These are phyloP conservation scores for Tetrax tetrax DNA, from an alignment of 2,113 vertebrate genomes.

Conservation along the genomic window DNA sequence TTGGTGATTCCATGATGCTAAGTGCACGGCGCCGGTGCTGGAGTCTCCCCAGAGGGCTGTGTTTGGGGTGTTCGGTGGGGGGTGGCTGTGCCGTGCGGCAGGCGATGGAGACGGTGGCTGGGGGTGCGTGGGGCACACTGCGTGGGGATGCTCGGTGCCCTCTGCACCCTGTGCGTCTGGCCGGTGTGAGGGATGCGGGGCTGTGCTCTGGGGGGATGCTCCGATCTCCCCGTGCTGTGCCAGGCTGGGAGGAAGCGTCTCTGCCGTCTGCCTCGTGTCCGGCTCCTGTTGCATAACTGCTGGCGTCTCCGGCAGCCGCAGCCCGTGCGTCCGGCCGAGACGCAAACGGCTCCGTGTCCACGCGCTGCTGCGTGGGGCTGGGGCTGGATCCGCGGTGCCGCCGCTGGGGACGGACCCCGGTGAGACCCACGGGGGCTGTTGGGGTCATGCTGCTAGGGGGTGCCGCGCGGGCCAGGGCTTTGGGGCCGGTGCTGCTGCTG, in stretches of 20 bases:
- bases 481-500: not conserved
- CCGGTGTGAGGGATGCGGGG: not conserved
- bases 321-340: not conserved
- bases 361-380: not conserved
- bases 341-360: not conserved
- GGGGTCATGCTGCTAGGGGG: not conserved
- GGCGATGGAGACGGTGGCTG: not conserved
- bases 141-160: not conserved
- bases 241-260: not conserved
- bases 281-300: not conserved
- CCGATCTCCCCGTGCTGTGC: not conserved
- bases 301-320: not conserved
- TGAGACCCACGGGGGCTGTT: accelerated
- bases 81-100: not conserved
- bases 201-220: not conserved
- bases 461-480: not conserved
- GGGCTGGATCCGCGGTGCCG: not conserved
- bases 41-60: accelerated
- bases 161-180: accelerated
- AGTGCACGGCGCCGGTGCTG: accelerated
- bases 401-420: not conserved
- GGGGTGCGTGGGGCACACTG: too few relatives aligned
- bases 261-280: not conserved
- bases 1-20: too few relatives aligned
- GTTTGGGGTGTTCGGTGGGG: not conserved